phyloP scores from a whole-genome alignment of 2,113 vertebrate genomes.

The Eudyptes chrysolophus region DNA sequence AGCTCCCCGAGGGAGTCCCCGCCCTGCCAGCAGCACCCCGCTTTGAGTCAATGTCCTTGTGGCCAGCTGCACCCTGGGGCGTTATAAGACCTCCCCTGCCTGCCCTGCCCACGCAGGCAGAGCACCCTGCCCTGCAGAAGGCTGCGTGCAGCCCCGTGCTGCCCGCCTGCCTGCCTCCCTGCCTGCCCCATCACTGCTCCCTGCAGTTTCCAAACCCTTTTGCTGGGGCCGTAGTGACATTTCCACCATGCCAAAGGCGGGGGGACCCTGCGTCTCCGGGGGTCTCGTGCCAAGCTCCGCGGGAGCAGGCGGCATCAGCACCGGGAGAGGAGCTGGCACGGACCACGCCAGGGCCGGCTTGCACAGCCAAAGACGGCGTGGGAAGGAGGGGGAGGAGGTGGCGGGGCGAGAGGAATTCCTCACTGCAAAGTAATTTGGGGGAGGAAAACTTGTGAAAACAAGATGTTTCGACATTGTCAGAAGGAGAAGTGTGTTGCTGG shows the following conservation, averaged over 20 bases:
- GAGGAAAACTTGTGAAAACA: constrained; percentile 67
- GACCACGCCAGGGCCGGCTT: background rate
- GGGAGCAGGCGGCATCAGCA: background rate
- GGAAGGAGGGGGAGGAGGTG: constrained; percentile 14
- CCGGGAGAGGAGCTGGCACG: background rate
- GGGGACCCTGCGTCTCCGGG: background rate
- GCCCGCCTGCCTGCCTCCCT: background rate
- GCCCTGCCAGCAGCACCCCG: background rate
- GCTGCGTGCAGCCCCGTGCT: background rate
- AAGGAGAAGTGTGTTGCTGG: constrained; percentile 31
- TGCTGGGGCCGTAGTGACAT: background rate
- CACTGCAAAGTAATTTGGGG: constrained; percentile 36
- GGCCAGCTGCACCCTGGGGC: background rate
- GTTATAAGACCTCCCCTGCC: background rate
- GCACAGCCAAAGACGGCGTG: background rate
- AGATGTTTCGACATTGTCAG: constrained; percentile 53
- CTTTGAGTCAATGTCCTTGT: rapidly evolving
- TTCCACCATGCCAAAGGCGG: background rate
- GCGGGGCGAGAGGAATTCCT: constrained; percentile 13
- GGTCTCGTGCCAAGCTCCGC: background rate
- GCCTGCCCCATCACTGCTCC: background rate
- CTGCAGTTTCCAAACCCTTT: background rate
- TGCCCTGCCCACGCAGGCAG: background rate
- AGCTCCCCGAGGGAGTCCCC: background rate
- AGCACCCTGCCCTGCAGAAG: background rate